phyloP scores from a whole-genome alignment of 2,888 invertebrate genomes.

The Ophion ellenae region DNA sequence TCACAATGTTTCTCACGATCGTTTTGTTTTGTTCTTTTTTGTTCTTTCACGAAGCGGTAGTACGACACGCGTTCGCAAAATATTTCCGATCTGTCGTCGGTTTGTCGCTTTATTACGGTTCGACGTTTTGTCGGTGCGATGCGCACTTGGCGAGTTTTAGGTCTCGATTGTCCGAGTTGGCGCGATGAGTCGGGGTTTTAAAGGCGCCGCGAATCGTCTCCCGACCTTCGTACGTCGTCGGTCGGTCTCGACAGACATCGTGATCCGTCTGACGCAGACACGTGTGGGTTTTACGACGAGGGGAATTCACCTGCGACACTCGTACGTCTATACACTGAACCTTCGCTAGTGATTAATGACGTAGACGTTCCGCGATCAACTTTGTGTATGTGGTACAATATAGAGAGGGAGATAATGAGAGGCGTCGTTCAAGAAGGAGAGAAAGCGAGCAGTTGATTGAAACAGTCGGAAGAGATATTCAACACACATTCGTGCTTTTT shows the following conservation, averaged over 20 bases:
- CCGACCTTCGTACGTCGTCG: slow-evolving; percentile 60
- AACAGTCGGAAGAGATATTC: slow-evolving; percentile 11
- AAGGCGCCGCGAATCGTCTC: slow-evolving; percentile 38
- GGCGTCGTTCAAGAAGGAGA: background rate
- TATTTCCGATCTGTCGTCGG: background rate
- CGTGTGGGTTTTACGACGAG: slow-evolving; percentile 6
- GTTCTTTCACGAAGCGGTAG: background rate
- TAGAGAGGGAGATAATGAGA: too few relatives aligned
- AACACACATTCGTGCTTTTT: slow-evolving; percentile 21
- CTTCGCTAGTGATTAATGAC: slow-evolving; percentile 2
- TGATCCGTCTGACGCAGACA: background rate
- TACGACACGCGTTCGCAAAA: background rate
- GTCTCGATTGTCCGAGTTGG: slow-evolving; percentile 61
- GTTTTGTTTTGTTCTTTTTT: background rate
- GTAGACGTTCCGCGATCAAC: background rate
- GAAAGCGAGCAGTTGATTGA: slow-evolving; percentile 10
- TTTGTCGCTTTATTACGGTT: background rate
- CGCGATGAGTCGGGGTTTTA: slow-evolving; percentile 43
- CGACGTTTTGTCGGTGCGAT: slow-evolving; percentile 15
- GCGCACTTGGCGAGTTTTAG: slow-evolving; percentile 41
- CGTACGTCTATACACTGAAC: background rate
- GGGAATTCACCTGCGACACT: slow-evolving; percentile 39
- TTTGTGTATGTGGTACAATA: background rate
- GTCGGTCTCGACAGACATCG: slow-evolving; percentile 51
- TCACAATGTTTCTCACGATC: slow-evolving; percentile 24